A percentile compares a stretch with the other conserved stretches of the same genome.
Evolutionary conservation across 2,113 vertebrate genomes (phyloP).

Genomic region (Paradoxurus hermaphroditus): DNA sequence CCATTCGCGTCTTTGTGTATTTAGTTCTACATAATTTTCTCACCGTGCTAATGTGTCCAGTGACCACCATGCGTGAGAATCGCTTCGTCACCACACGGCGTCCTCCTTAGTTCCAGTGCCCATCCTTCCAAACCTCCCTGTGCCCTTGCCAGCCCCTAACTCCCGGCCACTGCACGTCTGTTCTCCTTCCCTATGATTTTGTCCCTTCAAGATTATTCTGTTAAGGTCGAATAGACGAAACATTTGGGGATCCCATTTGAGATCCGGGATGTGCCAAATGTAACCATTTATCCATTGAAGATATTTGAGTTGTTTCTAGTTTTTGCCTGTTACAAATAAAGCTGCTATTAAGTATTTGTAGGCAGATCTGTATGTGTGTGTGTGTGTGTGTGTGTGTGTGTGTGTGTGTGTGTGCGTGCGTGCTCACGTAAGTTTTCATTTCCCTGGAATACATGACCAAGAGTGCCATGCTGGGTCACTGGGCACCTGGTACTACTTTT

Average conservation of each 20-base stretch:
- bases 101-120: too few species aligned
- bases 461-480: rapidly evolving
- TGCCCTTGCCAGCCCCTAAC: rapidly evolving
- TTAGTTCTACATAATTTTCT: neutral
- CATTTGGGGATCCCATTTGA: neutral
- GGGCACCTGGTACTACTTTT: neutral
- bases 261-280: neutral
- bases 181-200: too few species aligned
- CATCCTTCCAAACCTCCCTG: neutral
- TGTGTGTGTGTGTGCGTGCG: too few species aligned
- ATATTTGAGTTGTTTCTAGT: neutral
- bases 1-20: neutral
- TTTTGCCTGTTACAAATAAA: neutral
- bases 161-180: neutral
- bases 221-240: neutral
- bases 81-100: neutral
- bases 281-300: neutral
- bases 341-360: neutral
- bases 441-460: neutral
- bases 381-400: too few species aligned
- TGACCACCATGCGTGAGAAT: neutral
- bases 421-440: neutral
- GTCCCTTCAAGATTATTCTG: neutral
- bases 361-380: neutral
- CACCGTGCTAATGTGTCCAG: neutral